Evolutionary conservation across 2,113 vertebrate genomes (phyloP), one percentile per base, ranked within the genome.

Genomic region (Anolis sagrei): DNA sequence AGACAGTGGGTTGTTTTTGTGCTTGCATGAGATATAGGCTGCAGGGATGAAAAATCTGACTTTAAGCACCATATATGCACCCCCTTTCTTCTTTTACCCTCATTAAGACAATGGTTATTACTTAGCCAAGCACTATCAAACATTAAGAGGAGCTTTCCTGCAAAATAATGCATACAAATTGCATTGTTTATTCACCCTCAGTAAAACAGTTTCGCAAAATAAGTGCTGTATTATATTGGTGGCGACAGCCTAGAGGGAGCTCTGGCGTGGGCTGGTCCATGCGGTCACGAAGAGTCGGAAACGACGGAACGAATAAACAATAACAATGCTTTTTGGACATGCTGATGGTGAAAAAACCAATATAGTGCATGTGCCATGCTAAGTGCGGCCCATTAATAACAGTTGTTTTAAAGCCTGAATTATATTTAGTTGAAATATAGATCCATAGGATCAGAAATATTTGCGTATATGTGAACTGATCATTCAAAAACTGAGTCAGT

Each of bases 71-170:
- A n/a, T 44, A 5, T 44, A 44, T 44, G 39, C 39, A 44, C 39
- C 39, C 48, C 61, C 7, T 51, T 21, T 25, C 27, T 73, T 62
- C 36, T 54, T 79, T 61, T 74, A 51, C n/a, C 29, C 13, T 29
- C 34, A 10, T 79, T 36, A 85, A 85, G 39, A 79, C 34, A 48
- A 16, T 64, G 74, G 36, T 29, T 78, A 34, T 87, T 85, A 72
- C 34, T 27, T 27, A 39, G 48, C 34, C 64, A 76, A 23, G 19
- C 8, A 36, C 39, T n/a, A 70, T 6, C 14, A 73, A 87, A 76
- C 8, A 5, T 51, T 49, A 29, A 21, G 1, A 1, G 4, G 44
- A 58, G 48, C 77, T 84, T 81, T 58, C n/a, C 10, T 39, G 14
- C n/a, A 74, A 54, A 36, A 9, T 32, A 29, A 81, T 58, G 34